Base-by-base conservation (phyloP, 2,113 vertebrate genomes). In the Tyto alba region DNA sequence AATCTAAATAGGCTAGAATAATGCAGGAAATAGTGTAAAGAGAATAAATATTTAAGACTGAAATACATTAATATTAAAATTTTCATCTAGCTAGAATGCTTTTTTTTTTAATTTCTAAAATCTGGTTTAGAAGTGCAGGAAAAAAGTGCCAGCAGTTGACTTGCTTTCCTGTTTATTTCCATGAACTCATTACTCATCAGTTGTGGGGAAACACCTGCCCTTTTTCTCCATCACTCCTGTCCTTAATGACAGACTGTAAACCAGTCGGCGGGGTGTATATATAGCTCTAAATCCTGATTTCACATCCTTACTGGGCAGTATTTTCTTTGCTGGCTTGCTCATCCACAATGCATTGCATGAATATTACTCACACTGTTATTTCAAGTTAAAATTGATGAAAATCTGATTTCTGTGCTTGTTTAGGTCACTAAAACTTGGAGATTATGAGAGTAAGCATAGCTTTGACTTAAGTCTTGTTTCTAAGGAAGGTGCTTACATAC, bases 161-260 rank as follows among this genome's bases (percentile, higher is more conserved):
- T 94, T 59, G 26, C 41, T 90, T 96, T 95, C 90, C 93, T 93
- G 90, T 95, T 96, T 91, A 48, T 90, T 95, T 91, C 88, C 67
- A 16, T 84, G 78, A 83, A 43, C 85, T 90, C 32, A 50, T 88
- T 90, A 59, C 38, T 96, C 64, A 66, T 36, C 67, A 47, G 43
- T 63, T 53, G 7, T 69, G 36, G 85, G 95, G 85, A 96, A 95
- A 43, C 93, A 94, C 82, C 92, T 97, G 85, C 59, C 50, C 38
- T 79, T 76, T 83, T 80, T 90, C 47, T 92, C 81, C 29, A 7
- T 69, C 29, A 7, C 26, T 83, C 55, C 38, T 26, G 57, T 91
- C 77, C 45, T 56, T 88, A 62, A 76, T 73, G 73, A 52, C 47
- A 62, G 40, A 21, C 21, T 69, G 29, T 88, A 90, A 88, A 85